phyloP scores from a whole-genome alignment of 2,797 vertebrate species.

The Spea hammondii region DNA sequence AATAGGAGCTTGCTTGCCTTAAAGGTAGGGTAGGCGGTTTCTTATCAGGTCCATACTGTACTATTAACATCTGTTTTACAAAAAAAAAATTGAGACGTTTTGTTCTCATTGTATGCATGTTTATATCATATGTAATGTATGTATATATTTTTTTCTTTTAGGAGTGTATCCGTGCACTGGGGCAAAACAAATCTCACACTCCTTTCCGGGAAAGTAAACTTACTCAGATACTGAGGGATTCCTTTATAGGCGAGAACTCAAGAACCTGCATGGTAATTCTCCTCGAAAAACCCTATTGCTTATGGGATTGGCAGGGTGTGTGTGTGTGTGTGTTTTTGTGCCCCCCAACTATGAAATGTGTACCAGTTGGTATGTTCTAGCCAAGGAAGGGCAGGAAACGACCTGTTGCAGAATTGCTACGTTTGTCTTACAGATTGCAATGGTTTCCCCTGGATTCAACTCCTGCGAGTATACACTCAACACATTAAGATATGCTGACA shows the following conservation, averaged over 20 bases:
- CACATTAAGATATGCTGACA: conserved; percentile 93
- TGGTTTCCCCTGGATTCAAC: conserved; percentile 92
- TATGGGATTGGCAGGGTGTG: not conserved
- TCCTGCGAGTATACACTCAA: conserved; percentile 97
- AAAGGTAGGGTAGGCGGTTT: conserved; percentile 74
- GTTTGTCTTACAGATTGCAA: conserved; percentile 81
- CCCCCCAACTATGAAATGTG: too few species aligned
- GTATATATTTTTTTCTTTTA: conserved; percentile 54
- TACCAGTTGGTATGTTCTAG: too few species aligned
- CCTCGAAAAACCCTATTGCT: not conserved
- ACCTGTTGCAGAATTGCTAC: too few species aligned
- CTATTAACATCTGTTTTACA: too few species aligned
- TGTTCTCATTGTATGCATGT: too few species aligned
- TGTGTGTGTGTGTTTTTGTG: not conserved
- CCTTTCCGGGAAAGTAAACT: conserved; percentile 96
- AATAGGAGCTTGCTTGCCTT: conserved; percentile 94
- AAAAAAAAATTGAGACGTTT: too few species aligned
- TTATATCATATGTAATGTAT: too few species aligned
- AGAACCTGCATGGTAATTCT: conserved; percentile 92
- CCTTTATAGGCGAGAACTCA: conserved; percentile 93
- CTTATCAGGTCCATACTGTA: not conserved
- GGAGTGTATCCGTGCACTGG: conserved; percentile 96
- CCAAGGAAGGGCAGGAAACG: too few species aligned
- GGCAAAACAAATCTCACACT: conserved; percentile 92
- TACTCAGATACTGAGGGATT: conserved; percentile 94